Percentiles rank a stretch among this genome's conserved stretches.
These are phyloP conservation scores for Schizothorax lantsangensis DNA, from an alignment of 2,797 vertebrate species.

Conservation along the genomic window DNA sequence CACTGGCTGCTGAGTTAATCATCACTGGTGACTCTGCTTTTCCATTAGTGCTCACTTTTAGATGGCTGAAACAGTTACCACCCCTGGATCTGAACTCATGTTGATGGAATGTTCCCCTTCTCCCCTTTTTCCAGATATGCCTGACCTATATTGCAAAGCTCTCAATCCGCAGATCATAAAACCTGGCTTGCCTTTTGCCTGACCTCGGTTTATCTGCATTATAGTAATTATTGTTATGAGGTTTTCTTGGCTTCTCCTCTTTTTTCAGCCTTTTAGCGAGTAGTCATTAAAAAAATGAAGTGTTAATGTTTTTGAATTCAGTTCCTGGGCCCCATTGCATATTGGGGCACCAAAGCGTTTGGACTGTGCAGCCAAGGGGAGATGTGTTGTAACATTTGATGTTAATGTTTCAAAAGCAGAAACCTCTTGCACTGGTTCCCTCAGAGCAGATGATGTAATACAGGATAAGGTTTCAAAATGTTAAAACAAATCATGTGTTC, in stretches of 20 bases:
- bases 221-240: conserved; percentile 38
- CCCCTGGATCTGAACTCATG: conserved; percentile 32
- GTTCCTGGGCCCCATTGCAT: conserved; percentile 30
- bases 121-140: conserved; percentile 57
- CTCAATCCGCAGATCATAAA: conserved; percentile 58
- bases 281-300: conserved; percentile 35
- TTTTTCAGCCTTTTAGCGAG: conserved; percentile 37
- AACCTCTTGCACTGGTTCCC: conserved; percentile 48
- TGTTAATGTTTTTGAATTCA: conserved; percentile 48
- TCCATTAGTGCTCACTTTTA: conserved; percentile 10
- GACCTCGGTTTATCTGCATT: conserved; percentile 45
- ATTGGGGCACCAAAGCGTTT: conserved; percentile 56
- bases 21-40: conserved; percentile 20
- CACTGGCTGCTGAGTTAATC: conserved; percentile 29
- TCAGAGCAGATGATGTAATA: conserved; percentile 64
- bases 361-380: conserved; percentile 49
- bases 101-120: conserved; percentile 38
- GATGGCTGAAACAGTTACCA: conserved; percentile 21
- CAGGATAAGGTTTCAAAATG: conserved; percentile 56
- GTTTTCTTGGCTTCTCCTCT: conserved; percentile 19
- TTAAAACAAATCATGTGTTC: conserved; percentile 59
- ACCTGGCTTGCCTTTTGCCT: conserved; percentile 36
- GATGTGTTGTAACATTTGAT: conserved; percentile 56
- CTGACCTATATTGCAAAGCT: conserved; percentile 55
- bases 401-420: conserved; percentile 57